Percentiles rank a stretch among this genome's conserved stretches.
phyloP scores from a whole-genome alignment of 2,797 vertebrate species.

The Halcyon leucocephala region DNA sequence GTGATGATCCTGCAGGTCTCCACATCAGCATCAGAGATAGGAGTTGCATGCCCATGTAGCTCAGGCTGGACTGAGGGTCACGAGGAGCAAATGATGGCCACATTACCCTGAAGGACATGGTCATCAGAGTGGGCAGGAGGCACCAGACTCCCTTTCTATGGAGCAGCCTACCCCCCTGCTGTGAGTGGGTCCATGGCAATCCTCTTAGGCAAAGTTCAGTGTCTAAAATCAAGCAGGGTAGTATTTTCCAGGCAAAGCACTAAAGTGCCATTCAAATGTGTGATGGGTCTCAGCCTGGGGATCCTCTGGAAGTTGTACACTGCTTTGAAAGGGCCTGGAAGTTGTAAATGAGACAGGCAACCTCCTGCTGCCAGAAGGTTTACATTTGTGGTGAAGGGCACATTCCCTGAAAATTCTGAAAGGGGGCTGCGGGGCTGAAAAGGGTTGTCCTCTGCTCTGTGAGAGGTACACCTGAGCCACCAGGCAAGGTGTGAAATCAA shows the following conservation, averaged over 20 bases:
- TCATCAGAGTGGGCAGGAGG: not conserved
- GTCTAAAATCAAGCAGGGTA: not conserved
- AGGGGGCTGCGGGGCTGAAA: not conserved
- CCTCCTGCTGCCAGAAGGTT: not conserved
- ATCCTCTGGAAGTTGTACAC: not conserved
- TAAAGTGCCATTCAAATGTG: accelerated
- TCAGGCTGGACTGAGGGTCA: not conserved
- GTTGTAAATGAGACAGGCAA: not conserved
- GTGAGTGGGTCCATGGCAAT: accelerated
- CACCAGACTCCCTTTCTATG: not conserved
- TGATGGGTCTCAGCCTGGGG: accelerated
- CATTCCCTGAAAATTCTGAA: not conserved
- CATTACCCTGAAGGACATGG: not conserved
- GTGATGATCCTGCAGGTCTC: not conserved
- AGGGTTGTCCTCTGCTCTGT: not conserved
- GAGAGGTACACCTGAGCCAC: not conserved
- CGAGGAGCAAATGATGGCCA: not conserved
- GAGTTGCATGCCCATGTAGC: not conserved
- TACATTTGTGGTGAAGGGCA: not conserved
- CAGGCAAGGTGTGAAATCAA: not conserved
- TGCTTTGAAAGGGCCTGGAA: not conserved
- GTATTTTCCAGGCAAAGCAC: not conserved
- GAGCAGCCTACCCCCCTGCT: not conserved
- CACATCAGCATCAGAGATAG: not conserved
- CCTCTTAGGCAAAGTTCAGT: not conserved